A percentile compares a stretch with the other conserved stretches of the same genome.
These are phyloP conservation scores for Cremastobaeus sp. DNA, from an alignment of 2,888 invertebrate genomes.

Conservation along the genomic window DNA sequence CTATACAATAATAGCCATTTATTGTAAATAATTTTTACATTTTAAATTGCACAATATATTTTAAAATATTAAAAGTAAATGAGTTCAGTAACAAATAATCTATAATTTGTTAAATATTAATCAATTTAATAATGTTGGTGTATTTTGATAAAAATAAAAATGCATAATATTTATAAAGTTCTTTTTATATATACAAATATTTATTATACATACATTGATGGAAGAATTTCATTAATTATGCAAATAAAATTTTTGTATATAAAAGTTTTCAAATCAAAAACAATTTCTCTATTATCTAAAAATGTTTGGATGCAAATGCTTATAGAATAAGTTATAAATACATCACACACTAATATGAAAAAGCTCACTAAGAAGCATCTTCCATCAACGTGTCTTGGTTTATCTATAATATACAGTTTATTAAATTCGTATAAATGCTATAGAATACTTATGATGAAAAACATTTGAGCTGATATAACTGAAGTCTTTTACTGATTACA, in stretches of 20 bases:
- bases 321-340: slow-evolving; percentile 10
- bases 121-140: slow-evolving; percentile 67
- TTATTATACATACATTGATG: slow-evolving; percentile 70
- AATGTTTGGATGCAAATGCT: no score
- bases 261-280: no score
- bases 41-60: slow-evolving; percentile 10
- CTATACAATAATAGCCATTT: no score
- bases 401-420: slow-evolving; percentile 59
- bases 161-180: slow-evolving; percentile 63
- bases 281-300: no score
- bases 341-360: slow-evolving; percentile 5
- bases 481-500: slow-evolving; percentile 61
- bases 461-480: slow-evolving; percentile 69
- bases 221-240: slow-evolving; percentile 64
- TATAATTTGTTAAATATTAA: slow-evolving; percentile 62
- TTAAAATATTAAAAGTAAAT: slow-evolving; percentile 66
- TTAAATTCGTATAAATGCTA: slow-evolving; percentile 72
- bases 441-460: slow-evolving; percentile 71
- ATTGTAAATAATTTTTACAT: slow-evolving; percentile 39
- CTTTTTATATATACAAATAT: slow-evolving; percentile 72
- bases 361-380: slow-evolving; percentile 48
- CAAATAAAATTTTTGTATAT: no score
- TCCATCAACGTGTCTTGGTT: slow-evolving; percentile 69
- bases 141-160: slow-evolving; percentile 68
- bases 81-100: slow-evolving; percentile 68